phyloP scores from a whole-genome alignment of 2,797 vertebrate species.

The Hephaestus fuliginosus region DNA sequence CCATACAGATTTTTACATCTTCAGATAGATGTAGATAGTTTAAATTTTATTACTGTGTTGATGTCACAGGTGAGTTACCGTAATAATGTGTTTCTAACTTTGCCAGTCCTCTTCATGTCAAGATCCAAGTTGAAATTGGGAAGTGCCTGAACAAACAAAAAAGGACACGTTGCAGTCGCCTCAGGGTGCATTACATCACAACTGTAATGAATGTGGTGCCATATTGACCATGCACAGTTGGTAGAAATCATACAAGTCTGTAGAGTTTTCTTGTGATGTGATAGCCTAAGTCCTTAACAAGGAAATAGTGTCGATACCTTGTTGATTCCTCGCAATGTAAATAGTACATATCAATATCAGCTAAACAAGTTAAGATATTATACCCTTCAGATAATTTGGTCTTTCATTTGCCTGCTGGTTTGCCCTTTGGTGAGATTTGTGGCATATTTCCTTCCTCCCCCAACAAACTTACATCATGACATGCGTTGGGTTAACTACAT shows the following conservation, averaged over 20 bases:
- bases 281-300: background rate
- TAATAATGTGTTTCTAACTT: background rate
- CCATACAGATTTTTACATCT: background rate
- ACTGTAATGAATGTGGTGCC: background rate
- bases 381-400: background rate
- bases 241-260: background rate
- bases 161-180: background rate
- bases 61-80: background rate
- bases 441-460: no score
- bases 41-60: no score
- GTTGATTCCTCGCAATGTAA: background rate
- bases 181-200: background rate
- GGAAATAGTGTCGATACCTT: background rate
- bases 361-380: background rate
- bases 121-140: background rate
- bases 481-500: background rate
- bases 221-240: background rate
- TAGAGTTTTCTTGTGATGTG: background rate
- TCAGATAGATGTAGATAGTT: no score
- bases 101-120: background rate
- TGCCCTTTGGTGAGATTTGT: background rate
- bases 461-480: background rate
- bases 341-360: background rate
- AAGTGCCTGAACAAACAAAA: background rate
- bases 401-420: background rate